Conservation (phyloP, 1,140 invertebrate genomes). For the Magallana ariakensis region DNA sequence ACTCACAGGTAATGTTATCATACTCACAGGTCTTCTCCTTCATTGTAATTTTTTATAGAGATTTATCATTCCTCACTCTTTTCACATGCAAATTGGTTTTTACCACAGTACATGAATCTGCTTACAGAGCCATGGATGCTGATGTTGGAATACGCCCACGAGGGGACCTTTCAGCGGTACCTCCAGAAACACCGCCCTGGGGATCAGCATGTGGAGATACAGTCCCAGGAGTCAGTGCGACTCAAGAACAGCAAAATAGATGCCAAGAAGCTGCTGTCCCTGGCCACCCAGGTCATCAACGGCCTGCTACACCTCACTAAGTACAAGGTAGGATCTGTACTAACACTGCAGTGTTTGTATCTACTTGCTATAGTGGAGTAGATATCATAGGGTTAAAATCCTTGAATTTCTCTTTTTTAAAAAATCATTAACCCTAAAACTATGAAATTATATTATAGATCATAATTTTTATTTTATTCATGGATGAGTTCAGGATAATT, state of each 20-base stretch:
- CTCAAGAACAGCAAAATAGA: conserved; percentile 67
- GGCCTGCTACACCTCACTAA: conserved; percentile 69
- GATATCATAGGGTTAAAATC: too few relatives aligned
- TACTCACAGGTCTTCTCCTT: too few relatives aligned
- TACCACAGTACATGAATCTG: neutral
- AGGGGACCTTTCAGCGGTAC: conserved; percentile 70
- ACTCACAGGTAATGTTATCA: conserved; percentile 58
- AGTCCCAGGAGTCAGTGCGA: conserved; percentile 55
- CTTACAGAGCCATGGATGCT: conserved; percentile 70
- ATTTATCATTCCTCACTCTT: too few relatives aligned
- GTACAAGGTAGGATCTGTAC: conserved; percentile 64
- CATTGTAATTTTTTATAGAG: too few relatives aligned
- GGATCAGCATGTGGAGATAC: conserved; percentile 65
- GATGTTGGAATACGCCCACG: conserved; percentile 69
- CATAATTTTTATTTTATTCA: too few relatives aligned
- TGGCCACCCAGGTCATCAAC: conserved; percentile 67
- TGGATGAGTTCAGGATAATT: too few relatives aligned
- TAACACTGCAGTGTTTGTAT: neutral
- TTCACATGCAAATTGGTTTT: too few relatives aligned
- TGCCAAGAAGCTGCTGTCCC: conserved; percentile 65
- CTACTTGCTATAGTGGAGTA: neutral
- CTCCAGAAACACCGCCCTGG: conserved; percentile 68
- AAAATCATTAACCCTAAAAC: too few relatives aligned
- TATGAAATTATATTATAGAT: too few relatives aligned
- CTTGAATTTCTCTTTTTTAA: too few relatives aligned